phyloP scores from a whole-genome alignment of 2,113 vertebrate species.

The Heliornis fulica region DNA sequence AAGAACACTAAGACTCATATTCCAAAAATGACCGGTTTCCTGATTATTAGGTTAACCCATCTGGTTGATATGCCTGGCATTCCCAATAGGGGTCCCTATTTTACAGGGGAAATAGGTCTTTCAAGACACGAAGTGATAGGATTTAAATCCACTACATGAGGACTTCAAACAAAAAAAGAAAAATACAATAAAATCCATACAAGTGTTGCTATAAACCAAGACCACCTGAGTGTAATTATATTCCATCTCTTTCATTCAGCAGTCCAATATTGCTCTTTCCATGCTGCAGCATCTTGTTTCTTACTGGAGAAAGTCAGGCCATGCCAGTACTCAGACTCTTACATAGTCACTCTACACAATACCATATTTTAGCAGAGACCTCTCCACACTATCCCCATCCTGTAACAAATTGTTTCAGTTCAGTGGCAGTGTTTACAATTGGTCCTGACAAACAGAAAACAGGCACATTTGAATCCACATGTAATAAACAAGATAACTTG shows the following conservation, averaged over 20 bases:
- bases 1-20: background rate
- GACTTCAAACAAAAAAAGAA: background rate
- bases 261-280: background rate
- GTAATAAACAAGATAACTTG: background rate
- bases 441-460: background rate
- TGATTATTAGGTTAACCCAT: background rate
- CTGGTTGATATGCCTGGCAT: background rate
- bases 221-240: background rate
- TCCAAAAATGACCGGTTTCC: background rate
- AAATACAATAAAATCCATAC: background rate
- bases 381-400: background rate
- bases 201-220: background rate
- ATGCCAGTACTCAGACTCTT: background rate
- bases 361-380: background rate
- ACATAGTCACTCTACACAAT: rapidly evolving
- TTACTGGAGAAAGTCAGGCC: background rate
- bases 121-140: background rate
- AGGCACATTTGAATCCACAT: background rate
- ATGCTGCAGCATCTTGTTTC: background rate
- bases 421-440: too few relatives aligned
- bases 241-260: background rate
- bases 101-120: background rate
- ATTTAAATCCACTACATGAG: background rate
- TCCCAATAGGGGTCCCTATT: conserved; percentile 25
- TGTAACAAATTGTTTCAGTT: too few relatives aligned